Evolutionary conservation across 1,140 invertebrate genomes (phyloP), one percentile per base, ranked within the genome.

Genomic region (Octopus sinensis): DNA sequence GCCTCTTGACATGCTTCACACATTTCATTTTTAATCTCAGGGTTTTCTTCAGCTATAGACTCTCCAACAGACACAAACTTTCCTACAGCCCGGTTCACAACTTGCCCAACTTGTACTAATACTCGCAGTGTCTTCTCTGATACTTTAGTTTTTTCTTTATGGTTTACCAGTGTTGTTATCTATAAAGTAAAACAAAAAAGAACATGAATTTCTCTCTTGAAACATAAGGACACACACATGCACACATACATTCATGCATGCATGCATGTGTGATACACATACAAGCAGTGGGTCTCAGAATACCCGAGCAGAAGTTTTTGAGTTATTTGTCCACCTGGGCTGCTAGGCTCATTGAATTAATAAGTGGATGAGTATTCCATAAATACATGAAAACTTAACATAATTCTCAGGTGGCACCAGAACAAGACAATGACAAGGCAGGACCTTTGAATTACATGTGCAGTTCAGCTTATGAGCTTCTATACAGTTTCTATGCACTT

Each of bases 1-100:
- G 98, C 97, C 88, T 99, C 97, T 89, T 96, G 96, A 91, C 98
- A 99, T 7, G 97, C 97, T 85, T 98, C 96, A 89, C 97, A 98
- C 97, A 99, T 99, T 88, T 98, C 97, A 86, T 95, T 94, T 85
- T 96, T 95, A 84, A 99, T 97, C 91, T 99, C 97, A 13, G 95
- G 94, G 92, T 99, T 98, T 92, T 99, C 97, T 91, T 98, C 96
- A 53, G 97, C 97, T 88, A 99, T 99, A 83, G 97, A 96, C 92
- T 99, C 97, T 54, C 97, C 98, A 80, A 99, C 97, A 4, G 96
- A 96, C 80, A 99, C 97, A 92, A 99, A 99, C 83, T 97, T 93
- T 89, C 99, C 97, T 76, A 99, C 97, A 23, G 98, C 97, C 85
- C 97, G 93, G 91, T 97, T 97, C 56, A 99, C 96, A 13, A 96